These are phyloP conservation scores for Eulemur mongoz DNA, from an alignment of 2,797 vertebrate genomes.

Conservation along the genomic window DNA sequence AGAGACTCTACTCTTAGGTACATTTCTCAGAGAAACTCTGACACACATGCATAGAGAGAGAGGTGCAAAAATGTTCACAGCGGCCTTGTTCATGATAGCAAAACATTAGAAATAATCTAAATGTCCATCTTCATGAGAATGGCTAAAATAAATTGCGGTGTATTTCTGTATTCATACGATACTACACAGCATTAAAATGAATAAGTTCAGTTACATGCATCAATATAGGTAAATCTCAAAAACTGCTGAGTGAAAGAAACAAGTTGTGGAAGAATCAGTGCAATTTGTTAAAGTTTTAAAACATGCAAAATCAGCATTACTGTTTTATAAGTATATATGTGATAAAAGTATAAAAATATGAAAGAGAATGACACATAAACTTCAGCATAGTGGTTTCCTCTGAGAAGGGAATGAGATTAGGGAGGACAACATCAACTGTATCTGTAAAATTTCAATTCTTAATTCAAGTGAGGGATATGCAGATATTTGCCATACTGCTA, in stretches of 20 bases:
- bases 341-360: not conserved
- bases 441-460: constrained; percentile 18
- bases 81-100: not conserved
- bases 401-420: not conserved
- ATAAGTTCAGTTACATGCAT: not conserved
- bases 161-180: not conserved
- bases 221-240: not conserved
- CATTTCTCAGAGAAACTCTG: not conserved
- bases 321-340: not conserved
- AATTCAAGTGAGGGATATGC: not conserved
- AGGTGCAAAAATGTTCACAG: not conserved
- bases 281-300: constrained; percentile 22
- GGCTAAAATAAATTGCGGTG: not conserved
- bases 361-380: not conserved
- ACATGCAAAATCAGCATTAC: not conserved
- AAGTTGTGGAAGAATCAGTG: constrained; percentile 1
- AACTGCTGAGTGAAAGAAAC: not conserved
- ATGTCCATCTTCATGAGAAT: not conserved
- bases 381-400: not conserved
- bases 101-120: not conserved
- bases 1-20: not conserved
- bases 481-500: not conserved
- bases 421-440: not conserved
- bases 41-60: not conserved
- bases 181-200: not conserved